Conservation (phyloP, 2,113 vertebrate genomes). For the Butorides virescens region DNA sequence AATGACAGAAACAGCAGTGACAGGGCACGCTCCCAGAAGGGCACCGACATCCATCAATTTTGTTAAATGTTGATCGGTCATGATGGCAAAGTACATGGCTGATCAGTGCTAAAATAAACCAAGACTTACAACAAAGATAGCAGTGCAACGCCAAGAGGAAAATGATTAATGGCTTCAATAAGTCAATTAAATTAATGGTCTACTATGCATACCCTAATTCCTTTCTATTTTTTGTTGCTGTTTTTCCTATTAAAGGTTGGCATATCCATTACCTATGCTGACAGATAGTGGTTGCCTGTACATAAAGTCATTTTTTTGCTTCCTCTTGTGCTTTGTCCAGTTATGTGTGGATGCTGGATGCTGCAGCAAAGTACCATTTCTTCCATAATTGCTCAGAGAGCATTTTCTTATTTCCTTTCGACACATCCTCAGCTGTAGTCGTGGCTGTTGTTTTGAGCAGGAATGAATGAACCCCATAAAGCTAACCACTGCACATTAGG, state of each 20-base stretch:
- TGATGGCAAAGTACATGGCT: neutral
- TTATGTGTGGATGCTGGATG: neutral
- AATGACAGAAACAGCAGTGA: neutral
- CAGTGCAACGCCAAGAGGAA: neutral
- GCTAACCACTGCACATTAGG: neutral
- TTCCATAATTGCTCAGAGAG: conserved; percentile 5
- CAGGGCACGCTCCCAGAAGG: neutral
- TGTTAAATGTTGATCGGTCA: neutral
- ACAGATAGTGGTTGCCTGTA: neutral
- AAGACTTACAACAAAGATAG: conserved; percentile 34
- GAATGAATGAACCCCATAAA: neutral
- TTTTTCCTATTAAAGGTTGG: neutral
- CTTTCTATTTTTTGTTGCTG: neutral
- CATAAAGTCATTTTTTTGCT: neutral
- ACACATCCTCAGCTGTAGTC: neutral
- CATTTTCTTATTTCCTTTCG: conserved; percentile 4
- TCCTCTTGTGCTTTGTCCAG: neutral
- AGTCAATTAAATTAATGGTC: conserved; percentile 7
- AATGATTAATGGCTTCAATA: neutral
- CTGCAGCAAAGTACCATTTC: neutral
- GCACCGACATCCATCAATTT: neutral
- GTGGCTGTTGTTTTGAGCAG: neutral
- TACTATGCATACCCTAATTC: neutral
- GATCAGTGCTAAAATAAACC: conserved; percentile 25
- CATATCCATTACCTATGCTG: neutral